Base-by-base conservation (phyloP, 2,797 vertebrate species). In the Amblyraja radiata region DNA sequence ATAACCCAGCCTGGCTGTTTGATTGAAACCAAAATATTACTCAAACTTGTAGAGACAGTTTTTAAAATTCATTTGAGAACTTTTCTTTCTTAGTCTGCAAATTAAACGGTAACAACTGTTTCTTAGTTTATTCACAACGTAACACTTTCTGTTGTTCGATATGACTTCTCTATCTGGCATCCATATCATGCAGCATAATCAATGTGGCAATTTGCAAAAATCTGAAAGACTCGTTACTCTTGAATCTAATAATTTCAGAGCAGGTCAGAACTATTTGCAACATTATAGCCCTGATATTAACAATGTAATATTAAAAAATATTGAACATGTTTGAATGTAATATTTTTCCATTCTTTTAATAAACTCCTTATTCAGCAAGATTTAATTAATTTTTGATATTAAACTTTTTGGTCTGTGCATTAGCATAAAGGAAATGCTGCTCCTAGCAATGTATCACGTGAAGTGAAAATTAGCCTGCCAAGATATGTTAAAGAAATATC, bases 391-490 rank as follows among this genome's bases (percentile, higher is more conserved):
- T 39, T 39, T 39, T 1, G 39, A 39, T 39, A 39, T 39, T 39
- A 39, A 39, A 39, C 39, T 79, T 13, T 79, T 36, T 6, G 32
- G 77, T 14, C 77, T 36, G 32, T 23, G 5, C 28, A 54, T 83
- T 54, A 83, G 23, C 54, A 79, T 39, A 23, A 54, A 32, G n/a
- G n/a, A 7, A 54, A 39, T 46, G 21, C 25, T 54, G 54, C 16
- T 25, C 71, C 71, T 74, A 4, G 46, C 10, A 83, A 83, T 74
- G 28, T 58, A 1, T 25, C 7, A 25, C 39, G 78, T 36, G 36
- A 1, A 79, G 78, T 54, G 46, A 54, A 54, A 54, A 95, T 98
- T 99, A 93, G 97, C 96, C 99, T 99, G 95, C 81, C 93, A 92
- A 74, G 13, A n/a, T 25, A 28, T 39, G 54, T 74, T 28, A 7